Conservation (phyloP, 2,797 vertebrate species). For the Periophthalmus magnuspinnatus region DNA sequence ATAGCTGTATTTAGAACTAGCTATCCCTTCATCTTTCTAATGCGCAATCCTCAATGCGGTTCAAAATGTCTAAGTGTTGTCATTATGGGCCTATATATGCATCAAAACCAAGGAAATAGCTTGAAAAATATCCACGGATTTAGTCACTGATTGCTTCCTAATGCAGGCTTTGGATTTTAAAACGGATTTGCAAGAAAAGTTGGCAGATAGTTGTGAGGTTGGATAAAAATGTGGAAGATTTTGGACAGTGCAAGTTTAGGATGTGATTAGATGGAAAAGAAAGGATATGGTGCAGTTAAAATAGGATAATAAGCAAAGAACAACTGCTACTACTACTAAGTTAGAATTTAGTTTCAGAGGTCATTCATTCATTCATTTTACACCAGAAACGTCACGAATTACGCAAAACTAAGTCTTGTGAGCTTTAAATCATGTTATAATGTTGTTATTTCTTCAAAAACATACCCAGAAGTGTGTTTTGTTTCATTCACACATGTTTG, state of each 20-base stretch:
- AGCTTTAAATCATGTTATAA: no score
- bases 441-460: no score
- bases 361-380: no score
- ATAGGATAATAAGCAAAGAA: neutral
- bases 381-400: no score
- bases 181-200: conserved; percentile 69
- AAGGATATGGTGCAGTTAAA: conserved; percentile 6
- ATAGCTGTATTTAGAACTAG: conserved; percentile 70
- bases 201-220: conserved; percentile 48
- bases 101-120: conserved; percentile 69
- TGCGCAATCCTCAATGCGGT: conserved; percentile 43
- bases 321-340: neutral
- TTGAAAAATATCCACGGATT: conserved; percentile 72
- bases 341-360: neutral
- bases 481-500: no score
- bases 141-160: conserved; percentile 72
- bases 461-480: no score
- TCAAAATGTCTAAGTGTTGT: conserved; percentile 54
- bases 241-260: conserved; percentile 43
- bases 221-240: conserved; percentile 44
- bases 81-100: conserved; percentile 71
- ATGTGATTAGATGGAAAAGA: conserved; percentile 30
- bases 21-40: conserved; percentile 52
- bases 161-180: conserved; percentile 59
- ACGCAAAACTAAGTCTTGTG: no score